A percentile compares a stretch with the other conserved stretches of the same genome.
phyloP scores from a whole-genome alignment of 2,113 vertebrate species.

The Gobiocypris rarus region DNA sequence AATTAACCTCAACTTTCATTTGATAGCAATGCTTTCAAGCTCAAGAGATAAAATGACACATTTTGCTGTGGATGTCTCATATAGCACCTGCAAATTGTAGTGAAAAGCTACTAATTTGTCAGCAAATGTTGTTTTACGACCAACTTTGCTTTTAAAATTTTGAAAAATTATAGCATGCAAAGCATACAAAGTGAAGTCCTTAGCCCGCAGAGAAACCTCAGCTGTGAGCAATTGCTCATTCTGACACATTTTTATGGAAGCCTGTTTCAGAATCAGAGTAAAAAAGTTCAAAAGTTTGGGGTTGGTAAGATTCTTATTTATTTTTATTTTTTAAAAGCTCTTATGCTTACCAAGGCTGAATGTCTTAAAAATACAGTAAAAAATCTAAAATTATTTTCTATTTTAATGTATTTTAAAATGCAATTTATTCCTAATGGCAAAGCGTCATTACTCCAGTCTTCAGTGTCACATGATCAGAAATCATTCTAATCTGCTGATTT shows the following conservation, averaged over 20 bases:
- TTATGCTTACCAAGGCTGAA: background rate
- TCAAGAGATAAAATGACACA: background rate
- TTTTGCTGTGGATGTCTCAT: background rate
- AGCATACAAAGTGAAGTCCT: background rate
- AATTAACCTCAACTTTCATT: conserved; percentile 29
- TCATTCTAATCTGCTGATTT: background rate
- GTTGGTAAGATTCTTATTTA: background rate
- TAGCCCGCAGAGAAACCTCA: background rate
- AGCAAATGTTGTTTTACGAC: conserved; percentile 1
- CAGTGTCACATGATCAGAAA: background rate
- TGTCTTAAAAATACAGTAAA: background rate
- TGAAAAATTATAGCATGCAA: conserved; percentile 1
- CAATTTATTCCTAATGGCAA: background rate
- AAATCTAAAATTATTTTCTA: background rate
- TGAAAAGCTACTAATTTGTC: background rate
- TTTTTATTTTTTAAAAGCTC: no score
- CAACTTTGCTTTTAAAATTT: conserved; percentile 19
- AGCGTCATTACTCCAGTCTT: background rate
- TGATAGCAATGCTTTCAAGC: conserved; percentile 16
- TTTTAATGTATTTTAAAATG: background rate
- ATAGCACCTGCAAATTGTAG: conserved; percentile 11
- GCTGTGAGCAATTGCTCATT: background rate
- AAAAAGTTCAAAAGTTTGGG: background rate
- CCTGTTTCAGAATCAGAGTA: background rate
- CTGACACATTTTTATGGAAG: background rate